These are phyloP conservation scores for Theodoxus fluviatilis DNA, from an alignment of 2,888 invertebrate genomes.

Conservation along the genomic window DNA sequence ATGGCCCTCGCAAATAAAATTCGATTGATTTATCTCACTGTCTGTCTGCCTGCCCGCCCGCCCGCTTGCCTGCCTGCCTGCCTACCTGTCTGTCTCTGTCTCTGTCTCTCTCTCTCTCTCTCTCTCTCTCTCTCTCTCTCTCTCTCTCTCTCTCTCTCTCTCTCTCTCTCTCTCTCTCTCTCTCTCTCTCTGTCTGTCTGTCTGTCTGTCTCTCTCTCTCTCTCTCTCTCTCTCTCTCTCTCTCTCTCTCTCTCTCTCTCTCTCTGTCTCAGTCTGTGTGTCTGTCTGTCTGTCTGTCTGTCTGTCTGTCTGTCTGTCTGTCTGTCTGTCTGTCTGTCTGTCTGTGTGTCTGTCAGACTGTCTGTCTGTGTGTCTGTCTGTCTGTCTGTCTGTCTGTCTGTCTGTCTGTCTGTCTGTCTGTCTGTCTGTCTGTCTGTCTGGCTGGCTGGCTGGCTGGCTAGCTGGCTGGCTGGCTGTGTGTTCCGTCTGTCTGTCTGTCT, in stretches of 20 bases:
- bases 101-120: neutral
- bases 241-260: neutral
- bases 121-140: neutral
- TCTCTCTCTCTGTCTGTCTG: constrained; percentile 1
- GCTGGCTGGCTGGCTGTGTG: neutral
- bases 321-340: neutral
- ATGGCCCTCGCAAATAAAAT: no score
- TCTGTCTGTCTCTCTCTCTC: constrained; percentile 10
- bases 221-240: constrained; percentile 11
- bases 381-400: neutral
- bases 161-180: constrained; percentile 9
- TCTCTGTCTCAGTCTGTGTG: neutral
- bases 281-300: neutral
- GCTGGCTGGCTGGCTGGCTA: neutral
- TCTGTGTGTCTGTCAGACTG: neutral
- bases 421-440: neutral
- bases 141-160: neutral
- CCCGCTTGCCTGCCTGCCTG: neutral
- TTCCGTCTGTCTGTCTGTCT: neutral
- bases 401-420: constrained; percentile 2
- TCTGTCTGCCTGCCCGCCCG: no score
- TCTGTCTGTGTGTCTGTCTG: neutral
- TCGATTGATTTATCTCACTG: no score
- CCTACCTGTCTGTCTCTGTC: neutral
- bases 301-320: constrained; percentile 3